Conservation (phyloP, 2,888 invertebrate genomes). For the Platerodrilus igneus region DNA sequence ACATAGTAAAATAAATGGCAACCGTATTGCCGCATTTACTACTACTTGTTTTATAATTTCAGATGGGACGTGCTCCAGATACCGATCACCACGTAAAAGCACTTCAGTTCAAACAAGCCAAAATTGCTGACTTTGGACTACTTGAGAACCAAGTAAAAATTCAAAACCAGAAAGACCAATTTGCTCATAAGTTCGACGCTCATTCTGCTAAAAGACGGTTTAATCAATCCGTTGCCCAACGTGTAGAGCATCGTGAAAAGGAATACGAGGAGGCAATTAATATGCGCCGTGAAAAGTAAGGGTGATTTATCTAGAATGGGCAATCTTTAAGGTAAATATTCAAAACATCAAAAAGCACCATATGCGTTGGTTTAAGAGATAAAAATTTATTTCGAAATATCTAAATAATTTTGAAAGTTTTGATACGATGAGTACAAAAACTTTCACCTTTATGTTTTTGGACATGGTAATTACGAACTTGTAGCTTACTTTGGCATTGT, state of each 20-base stretch:
- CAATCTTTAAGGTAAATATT: no score
- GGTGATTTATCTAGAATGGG: neutral
- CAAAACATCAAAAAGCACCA: no score
- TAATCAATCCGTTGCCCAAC: slow-evolving; percentile 34
- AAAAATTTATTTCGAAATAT: no score
- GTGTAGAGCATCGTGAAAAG: slow-evolving; percentile 35
- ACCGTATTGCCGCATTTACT: no score
- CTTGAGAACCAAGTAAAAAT: slow-evolving; percentile 16
- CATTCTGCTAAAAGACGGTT: slow-evolving; percentile 34
- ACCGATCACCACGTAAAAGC: slow-evolving; percentile 33
- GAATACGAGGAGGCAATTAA: slow-evolving; percentile 38
- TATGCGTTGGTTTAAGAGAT: no score
- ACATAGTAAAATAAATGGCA: no score
- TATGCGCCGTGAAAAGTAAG: slow-evolving; percentile 45
- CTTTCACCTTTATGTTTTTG: no score
- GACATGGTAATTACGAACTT: no score
- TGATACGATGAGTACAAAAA: no score
- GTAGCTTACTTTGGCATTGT: no score
- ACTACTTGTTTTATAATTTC: no score
- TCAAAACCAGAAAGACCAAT: slow-evolving; percentile 24
- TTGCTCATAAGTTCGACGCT: slow-evolving; percentile 33
- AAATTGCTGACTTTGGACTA: slow-evolving; percentile 20
- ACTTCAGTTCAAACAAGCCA: slow-evolving; percentile 36
- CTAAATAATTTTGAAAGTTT: no score
- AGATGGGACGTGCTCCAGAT: slow-evolving; percentile 37